Base-by-base conservation (phyloP, 2,888 invertebrate genomes). In the Drosophila recens region DNA sequence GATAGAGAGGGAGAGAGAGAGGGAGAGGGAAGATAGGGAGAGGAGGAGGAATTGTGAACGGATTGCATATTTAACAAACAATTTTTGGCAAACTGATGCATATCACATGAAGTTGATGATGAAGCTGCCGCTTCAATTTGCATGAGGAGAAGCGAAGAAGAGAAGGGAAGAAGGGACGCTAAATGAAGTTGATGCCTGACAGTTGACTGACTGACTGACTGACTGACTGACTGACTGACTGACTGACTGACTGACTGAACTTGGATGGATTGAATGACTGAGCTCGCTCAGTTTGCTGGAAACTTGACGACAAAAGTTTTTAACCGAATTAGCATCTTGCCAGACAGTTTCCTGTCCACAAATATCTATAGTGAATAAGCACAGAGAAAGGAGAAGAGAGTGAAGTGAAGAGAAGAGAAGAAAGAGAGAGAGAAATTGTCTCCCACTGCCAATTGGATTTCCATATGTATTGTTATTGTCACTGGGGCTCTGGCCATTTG, bases 291-390 rank as follows among this genome's bases (percentile, higher is more conserved):
- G 52, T 38, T 73, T 86, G 80, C 84, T 66, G 73, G 59, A 75
- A 87, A 85, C 89, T 85, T 85, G 89, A 87, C 75, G 88, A 84
- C 80, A 80, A 89, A 86, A 86, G 79, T 82, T 86, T 86, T 86
- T 89, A 86, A 86, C 87, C 86, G 76, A 86, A 86, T 86, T 86
- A 86, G 89, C 86, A 86, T 86, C 86, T 86, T 89, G 82, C 80
- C 89, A 87, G 87, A 89, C 87, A 86, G 89, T 89, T 86, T 80
- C 82, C 82, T 75, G 67, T 84, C 53, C 79, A 72, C 58, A 79
- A 67, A 71, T 72, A 75, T 67, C 15, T 61, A 23, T 61, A 57
- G n/a, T 9, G 9, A 0, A 38, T 30, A 30, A 30, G 30, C 30
- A 30, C 2, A 42, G 61, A 34, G 43, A 13, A 4, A 9, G 17